Evolutionary conservation across 92 coral and sea anemone genomes (phyloP), one percentile per base, ranked within the genome.

Genomic region (Scolanthus callimorphus): DNA sequence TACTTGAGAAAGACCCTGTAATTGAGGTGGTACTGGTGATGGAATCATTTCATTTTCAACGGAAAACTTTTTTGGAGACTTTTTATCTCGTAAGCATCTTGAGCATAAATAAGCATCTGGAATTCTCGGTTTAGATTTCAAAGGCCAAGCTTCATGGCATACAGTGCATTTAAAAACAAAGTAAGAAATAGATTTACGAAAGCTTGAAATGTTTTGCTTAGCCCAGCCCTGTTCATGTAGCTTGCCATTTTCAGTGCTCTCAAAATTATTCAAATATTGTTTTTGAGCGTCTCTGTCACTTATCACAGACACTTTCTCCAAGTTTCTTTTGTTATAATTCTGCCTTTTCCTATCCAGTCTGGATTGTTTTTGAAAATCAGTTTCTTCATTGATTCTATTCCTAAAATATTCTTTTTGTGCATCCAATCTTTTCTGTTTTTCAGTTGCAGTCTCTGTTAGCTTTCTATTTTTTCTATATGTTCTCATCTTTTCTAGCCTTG

Each of bases 181-280:
- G 60, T 27, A 79, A 29, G 62, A 46, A n/a, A 68, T 55, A 39
- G 86, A 84, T 38, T 74, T 50, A 65, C 67, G 81, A 67, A 80
- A 80, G 23, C 73, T 61, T 29, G 62, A 28, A 57, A 80, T 71
- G 60, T 73, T 81, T 29, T 53, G 17, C 63, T 74, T 81, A 67
- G 82, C 82, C 88, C 78, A 74, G 55, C 19, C 29, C 55, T 74
- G 78, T 29, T 84, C 60, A 53, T 78, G 81, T 20, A 84, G 37
- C 4, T 48, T 17, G 29, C 91, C 91, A 84, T 84, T 61, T 78
- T 41, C 34, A 6, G 70, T 19, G 25, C 20, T 6, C 60, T 68
- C 74, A 84, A 78, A 84, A 61, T 57, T 74, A 59, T 53, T 77
- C 37, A 83, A 53, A 77, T 68, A 62, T 9, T 27, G 9, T 20